These are phyloP conservation scores for Meandrina meandrites DNA, from an alignment of 92 coral and sea anemone species.

Conservation along the genomic window DNA sequence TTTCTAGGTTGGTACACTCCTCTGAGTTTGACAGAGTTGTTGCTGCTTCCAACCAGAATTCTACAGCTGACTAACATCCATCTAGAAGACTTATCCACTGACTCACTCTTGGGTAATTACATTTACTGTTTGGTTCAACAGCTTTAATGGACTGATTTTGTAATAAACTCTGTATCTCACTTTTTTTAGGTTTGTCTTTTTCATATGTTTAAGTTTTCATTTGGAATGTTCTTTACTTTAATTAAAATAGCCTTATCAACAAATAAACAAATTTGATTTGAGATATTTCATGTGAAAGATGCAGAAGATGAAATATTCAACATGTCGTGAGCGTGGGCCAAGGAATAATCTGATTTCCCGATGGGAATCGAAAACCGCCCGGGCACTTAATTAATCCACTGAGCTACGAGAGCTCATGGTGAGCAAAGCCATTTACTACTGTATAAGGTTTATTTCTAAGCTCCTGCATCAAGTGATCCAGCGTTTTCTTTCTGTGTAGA, in stretches of 20 bases:
- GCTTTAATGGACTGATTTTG: background rate
- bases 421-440: too few relatives aligned
- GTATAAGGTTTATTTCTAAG: too few relatives aligned
- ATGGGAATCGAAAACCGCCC: too few relatives aligned
- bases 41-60: conserved; percentile 77
- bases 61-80: conserved; percentile 77
- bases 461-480: background rate
- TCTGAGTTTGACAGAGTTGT: conserved; percentile 68
- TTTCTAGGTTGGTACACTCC: background rate
- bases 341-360: too few relatives aligned
- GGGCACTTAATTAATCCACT: too few relatives aligned
- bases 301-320: too few relatives aligned
- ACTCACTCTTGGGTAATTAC: background rate
- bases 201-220: background rate
- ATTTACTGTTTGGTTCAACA: background rate
- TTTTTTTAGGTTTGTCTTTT: background rate
- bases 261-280: too few relatives aligned
- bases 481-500: conserved; percentile 47
- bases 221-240: background rate
- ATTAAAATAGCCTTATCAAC: background rate
- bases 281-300: too few relatives aligned
- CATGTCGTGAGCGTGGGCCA: too few relatives aligned
- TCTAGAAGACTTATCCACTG: conserved; percentile 34
- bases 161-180: too few relatives aligned
- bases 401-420: too few relatives aligned